phyloP scores from a whole-genome alignment of 2,888 invertebrate genomes.

The Caenorhabditis imperialis region DNA sequence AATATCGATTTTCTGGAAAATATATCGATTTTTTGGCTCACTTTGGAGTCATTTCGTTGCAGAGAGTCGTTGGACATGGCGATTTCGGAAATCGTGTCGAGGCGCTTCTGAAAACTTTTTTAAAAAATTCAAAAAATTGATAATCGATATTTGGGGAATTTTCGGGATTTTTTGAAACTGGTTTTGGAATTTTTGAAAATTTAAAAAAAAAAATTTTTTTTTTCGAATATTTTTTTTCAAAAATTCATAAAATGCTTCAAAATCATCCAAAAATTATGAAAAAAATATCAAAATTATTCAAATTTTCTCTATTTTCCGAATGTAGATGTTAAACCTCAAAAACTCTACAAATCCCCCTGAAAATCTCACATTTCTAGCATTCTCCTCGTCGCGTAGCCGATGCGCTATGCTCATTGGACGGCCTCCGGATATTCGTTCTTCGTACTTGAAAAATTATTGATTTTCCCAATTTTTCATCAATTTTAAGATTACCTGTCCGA shows the following conservation, averaged over 20 bases:
- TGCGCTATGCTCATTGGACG: conserved; percentile 25
- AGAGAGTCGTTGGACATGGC: conserved; percentile 53
- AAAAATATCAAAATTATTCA: no score
- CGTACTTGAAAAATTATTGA: conserved; percentile 19
- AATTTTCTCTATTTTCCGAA: no score
- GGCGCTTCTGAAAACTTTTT: conserved; percentile 49
- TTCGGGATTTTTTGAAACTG: no score
- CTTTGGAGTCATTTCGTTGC: conserved; percentile 64
- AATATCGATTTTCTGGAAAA: no score
- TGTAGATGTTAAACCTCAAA: no score
- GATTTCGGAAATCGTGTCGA: conserved; percentile 63
- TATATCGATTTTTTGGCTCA: no score
- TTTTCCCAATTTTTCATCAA: no score
- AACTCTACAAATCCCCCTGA: neutral
- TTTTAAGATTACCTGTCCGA: conserved; percentile 17
- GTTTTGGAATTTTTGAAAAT: no score
- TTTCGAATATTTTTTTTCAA: no score
- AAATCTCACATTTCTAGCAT: conserved; percentile 27
- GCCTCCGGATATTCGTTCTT: conserved; percentile 23
- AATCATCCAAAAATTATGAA: no score
- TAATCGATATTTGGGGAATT: neutral
- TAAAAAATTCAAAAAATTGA: neutral
- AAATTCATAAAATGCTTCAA: no score
- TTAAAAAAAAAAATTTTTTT: no score
- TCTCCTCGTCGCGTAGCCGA: conserved; percentile 29